These are phyloP conservation scores for Emydocephalus ijimae DNA, from an alignment of 2,113 vertebrate species.

Conservation along the genomic window DNA sequence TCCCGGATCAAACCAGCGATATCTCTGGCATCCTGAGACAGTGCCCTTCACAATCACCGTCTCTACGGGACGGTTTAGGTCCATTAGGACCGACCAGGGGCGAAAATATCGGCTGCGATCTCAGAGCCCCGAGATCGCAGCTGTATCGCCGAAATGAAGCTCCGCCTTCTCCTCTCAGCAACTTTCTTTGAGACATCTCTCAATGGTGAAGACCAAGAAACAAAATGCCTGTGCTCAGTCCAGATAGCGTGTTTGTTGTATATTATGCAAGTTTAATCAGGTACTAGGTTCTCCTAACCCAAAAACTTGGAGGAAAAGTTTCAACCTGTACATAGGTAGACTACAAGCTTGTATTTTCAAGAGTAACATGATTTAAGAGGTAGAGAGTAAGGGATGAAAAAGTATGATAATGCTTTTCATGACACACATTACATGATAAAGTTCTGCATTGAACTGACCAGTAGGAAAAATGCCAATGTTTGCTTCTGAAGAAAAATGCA, in stretches of 20 bases:
- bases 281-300: not conserved
- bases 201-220: constrained; percentile 15
- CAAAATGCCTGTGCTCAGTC: constrained; percentile 17
- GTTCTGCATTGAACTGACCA: not conserved
- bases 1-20: too few species aligned
- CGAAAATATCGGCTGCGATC: too few species aligned
- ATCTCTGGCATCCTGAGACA: too few species aligned
- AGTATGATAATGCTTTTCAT: not conserved
- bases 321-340: not conserved
- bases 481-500: not conserved
- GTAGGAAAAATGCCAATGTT: not conserved
- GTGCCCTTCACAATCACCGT: too few species aligned
- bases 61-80: too few species aligned
- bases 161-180: too few species aligned
- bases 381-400: not conserved
- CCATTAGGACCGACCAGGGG: too few species aligned
- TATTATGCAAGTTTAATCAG: not conserved
- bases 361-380: not conserved
- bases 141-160: too few species aligned
- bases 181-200: constrained; percentile 10
- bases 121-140: too few species aligned
- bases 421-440: too few species aligned
- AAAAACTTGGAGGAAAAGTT: not conserved
- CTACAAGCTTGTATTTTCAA: not conserved
- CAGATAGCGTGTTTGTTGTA: constrained; percentile 19